Evolutionary conservation across 2,888 invertebrate genomes (phyloP).

Genomic region (Sphaerophoria taeniata): DNA sequence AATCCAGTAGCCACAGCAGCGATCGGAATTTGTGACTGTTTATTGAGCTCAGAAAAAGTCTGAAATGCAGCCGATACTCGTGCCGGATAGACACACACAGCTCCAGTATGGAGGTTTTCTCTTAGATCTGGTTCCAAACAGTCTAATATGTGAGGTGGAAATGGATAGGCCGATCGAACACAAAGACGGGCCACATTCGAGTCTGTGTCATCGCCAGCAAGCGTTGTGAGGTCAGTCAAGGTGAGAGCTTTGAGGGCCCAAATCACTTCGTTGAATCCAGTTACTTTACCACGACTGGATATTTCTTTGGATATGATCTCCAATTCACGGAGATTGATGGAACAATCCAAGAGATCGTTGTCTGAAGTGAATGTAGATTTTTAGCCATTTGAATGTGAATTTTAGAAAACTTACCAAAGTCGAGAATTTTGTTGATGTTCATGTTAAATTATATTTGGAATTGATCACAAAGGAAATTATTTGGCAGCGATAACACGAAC

Average conservation of each 20-base stretch:
- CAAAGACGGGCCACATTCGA: slow-evolving; percentile 92
- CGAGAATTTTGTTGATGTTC: slow-evolving; percentile 77
- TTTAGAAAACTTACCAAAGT: slow-evolving; percentile 77
- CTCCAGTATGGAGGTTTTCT: slow-evolving; percentile 87
- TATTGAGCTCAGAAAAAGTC: slow-evolving; percentile 84
- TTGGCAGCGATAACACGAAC: not conserved
- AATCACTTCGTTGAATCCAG: slow-evolving; percentile 84
- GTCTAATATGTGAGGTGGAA: slow-evolving; percentile 77
- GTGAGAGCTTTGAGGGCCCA: slow-evolving; percentile 93
- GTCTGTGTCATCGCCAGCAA: slow-evolving; percentile 91
- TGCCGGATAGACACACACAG: slow-evolving; percentile 97
- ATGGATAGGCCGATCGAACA: slow-evolving; percentile 85
- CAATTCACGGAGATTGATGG: slow-evolving; percentile 85
- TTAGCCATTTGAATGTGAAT: not conserved
- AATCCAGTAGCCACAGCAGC: slow-evolving; percentile 98
- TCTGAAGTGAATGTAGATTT: slow-evolving; percentile 16
- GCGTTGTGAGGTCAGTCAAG: slow-evolving; percentile 96
- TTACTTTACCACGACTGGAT: slow-evolving; percentile 78
- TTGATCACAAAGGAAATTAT: not conserved
- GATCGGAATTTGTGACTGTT: slow-evolving; percentile 86
- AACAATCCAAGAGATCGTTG: slow-evolving; percentile 79
- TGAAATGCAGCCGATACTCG: slow-evolving; percentile 89
- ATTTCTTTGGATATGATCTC: slow-evolving; percentile 84
- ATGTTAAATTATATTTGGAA: slow-evolving; percentile 51
- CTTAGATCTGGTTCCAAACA: slow-evolving; percentile 76